phyloP scores from a whole-genome alignment of 2,888 invertebrate species.

The Catocala sponsa region DNA sequence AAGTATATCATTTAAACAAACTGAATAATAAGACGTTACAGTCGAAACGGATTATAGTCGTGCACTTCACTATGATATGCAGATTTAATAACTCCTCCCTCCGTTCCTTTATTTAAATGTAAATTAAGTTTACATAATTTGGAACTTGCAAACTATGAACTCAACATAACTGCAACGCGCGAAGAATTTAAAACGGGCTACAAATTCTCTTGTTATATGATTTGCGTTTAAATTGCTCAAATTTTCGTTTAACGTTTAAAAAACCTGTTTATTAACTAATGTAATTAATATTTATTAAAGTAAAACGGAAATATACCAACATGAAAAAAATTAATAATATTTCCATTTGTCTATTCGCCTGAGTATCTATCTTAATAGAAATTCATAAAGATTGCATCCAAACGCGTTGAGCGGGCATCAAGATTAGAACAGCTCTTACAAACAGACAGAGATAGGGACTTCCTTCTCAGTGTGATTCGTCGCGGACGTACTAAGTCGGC shows the following conservation, averaged over 20 bases:
- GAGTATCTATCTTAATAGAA: background rate
- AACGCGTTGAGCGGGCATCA: constrained; percentile 8
- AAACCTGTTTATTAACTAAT: background rate
- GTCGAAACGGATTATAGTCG: constrained; percentile 17
- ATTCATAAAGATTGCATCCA: background rate
- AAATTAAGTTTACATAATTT: constrained; percentile 55
- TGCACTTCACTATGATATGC: constrained; percentile 40
- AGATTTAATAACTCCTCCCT: constrained; percentile 41
- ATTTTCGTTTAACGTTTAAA: constrained; percentile 13
- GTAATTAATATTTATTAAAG: too few species aligned
- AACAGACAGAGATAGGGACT: constrained; percentile 28
- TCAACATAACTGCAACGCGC: constrained; percentile 31
- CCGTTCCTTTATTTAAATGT: constrained; percentile 55
- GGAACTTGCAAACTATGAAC: constrained; percentile 38
- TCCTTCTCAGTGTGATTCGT: constrained; percentile 32
- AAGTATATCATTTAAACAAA: constrained; percentile 16
- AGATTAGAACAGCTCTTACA: constrained; percentile 28
- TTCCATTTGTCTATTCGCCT: too few species aligned
- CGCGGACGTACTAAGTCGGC: constrained; percentile 16
- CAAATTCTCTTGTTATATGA: constrained; percentile 9
- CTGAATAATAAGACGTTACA: constrained; percentile 13
- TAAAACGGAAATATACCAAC: too few species aligned
- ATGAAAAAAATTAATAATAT: too few species aligned
- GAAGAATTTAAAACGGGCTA: constrained; percentile 29
- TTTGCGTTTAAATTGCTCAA: constrained; percentile 5